A percentile compares a stretch with the other conserved stretches of the same genome.
Evolutionary conservation across 2,797 vertebrate genomes (phyloP).

Genomic region (Ara ararauna): DNA sequence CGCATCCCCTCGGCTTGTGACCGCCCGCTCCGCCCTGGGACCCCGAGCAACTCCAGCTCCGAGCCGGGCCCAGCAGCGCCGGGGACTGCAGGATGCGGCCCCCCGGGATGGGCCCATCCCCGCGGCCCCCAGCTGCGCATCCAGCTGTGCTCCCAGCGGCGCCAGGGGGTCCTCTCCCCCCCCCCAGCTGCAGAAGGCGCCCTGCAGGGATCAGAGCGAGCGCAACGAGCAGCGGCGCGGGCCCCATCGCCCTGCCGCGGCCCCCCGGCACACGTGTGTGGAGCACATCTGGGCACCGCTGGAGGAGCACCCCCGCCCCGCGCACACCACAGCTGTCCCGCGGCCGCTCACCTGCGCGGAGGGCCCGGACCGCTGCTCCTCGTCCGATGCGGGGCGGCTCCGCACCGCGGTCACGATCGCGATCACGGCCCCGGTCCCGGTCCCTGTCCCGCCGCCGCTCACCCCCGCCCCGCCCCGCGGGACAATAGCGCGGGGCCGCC

Average conservation of each 20-base stretch:
- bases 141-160: not conserved
- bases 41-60: not conserved
- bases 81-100: not conserved
- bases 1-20: not conserved
- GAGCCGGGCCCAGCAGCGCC: not conserved
- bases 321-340: not conserved
- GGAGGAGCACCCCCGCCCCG: not conserved
- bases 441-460: not conserved
- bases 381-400: not conserved
- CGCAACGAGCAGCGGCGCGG: not conserved
- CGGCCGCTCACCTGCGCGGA: conserved; percentile 1
- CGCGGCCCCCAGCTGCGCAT: not conserved
- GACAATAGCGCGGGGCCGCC: conserved; percentile 13
- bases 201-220: not conserved
- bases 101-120: not conserved
- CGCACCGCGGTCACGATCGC: not conserved
- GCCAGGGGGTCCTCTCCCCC: too few relatives aligned
- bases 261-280: not conserved
- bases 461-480: not conserved
- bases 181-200: not conserved
- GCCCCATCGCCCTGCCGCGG: not conserved
- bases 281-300: not conserved
- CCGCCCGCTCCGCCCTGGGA: not conserved
- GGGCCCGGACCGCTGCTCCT: not conserved
- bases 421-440: too few relatives aligned